Conservation (phyloP, 2,888 invertebrate species). For the Lepeophtheirus nordmannii region DNA sequence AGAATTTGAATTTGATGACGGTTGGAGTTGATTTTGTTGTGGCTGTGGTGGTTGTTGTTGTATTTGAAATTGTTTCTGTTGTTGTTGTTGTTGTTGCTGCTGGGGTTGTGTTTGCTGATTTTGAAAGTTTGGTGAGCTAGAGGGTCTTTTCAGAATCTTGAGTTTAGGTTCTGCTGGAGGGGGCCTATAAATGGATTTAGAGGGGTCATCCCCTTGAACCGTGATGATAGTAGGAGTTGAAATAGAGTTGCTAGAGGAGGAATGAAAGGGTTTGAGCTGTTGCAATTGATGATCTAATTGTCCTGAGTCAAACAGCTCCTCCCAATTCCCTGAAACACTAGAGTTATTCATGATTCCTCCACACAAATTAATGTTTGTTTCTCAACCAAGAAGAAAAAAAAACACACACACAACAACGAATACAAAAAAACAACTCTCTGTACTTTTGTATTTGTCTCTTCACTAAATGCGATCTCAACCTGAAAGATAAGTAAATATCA, state of each 20-base stretch:
- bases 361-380: too few relatives aligned
- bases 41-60: too few relatives aligned
- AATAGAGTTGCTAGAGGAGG: not conserved
- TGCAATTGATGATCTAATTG: conserved; percentile 5
- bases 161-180: conserved; percentile 12
- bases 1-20: not conserved
- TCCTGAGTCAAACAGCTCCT: conserved; percentile 10
- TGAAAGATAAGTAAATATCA: too few relatives aligned
- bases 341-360: not conserved
- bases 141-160: conserved; percentile 13
- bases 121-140: conserved; percentile 11
- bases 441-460: too few relatives aligned
- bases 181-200: not conserved
- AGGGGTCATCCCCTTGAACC: not conserved
- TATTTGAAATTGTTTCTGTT: too few relatives aligned
- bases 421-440: too few relatives aligned
- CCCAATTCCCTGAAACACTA: not conserved
- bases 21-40: not conserved
- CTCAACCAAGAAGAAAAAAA: too few relatives aligned
- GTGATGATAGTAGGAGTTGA: not conserved
- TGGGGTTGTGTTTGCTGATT: not conserved
- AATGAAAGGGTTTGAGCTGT: conserved; percentile 4
- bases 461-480: too few relatives aligned
- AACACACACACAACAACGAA: too few relatives aligned
- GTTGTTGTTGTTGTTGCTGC: too few relatives aligned